These are phyloP conservation scores for Nemoura dubitans DNA, from an alignment of 2,888 invertebrate genomes.

Conservation along the genomic window DNA sequence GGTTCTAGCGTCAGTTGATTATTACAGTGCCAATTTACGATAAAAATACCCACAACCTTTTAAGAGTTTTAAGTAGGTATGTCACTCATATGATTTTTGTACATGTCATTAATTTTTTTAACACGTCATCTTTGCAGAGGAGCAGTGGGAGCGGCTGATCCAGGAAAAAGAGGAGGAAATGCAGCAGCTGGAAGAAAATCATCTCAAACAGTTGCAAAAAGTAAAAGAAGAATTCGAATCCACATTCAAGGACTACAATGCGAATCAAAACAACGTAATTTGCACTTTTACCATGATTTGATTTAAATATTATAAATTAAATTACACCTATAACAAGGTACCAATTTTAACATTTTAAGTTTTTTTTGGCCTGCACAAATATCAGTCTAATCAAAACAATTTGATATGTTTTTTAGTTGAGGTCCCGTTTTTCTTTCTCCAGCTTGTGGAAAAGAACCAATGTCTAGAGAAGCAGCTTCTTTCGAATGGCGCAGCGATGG, in stretches of 20 bases:
- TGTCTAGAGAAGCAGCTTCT: conserved; percentile 59
- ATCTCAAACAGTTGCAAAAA: conserved; percentile 63
- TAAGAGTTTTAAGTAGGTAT: no score
- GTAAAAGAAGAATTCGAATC: conserved; percentile 62
- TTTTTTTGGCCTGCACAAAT: background rate
- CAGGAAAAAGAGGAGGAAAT: conserved; percentile 71
- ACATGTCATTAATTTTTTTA: background rate
- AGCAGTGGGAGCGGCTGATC: conserved; percentile 72
- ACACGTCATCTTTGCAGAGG: conserved; percentile 60
- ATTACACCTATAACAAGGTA: no score
- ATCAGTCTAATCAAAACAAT: background rate
- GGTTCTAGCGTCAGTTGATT: no score
- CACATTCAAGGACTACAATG: conserved; percentile 49
- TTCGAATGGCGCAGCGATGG: conserved; percentile 58
- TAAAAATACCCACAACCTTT: no score
- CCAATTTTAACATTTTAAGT: background rate
- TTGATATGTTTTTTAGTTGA: conserved; percentile 19
- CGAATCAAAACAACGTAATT: conserved; percentile 45
- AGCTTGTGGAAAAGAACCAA: conserved; percentile 60
- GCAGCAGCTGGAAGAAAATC: conserved; percentile 68
- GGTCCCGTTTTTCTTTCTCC: conserved; percentile 28
- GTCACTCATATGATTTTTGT: no score
- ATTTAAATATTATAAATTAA: conserved; percentile 20
- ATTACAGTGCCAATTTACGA: no score
- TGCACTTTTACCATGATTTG: background rate